These are phyloP conservation scores for Aricia artaxerxes DNA, from an alignment of 2,888 invertebrate species.

Conservation along the genomic window DNA sequence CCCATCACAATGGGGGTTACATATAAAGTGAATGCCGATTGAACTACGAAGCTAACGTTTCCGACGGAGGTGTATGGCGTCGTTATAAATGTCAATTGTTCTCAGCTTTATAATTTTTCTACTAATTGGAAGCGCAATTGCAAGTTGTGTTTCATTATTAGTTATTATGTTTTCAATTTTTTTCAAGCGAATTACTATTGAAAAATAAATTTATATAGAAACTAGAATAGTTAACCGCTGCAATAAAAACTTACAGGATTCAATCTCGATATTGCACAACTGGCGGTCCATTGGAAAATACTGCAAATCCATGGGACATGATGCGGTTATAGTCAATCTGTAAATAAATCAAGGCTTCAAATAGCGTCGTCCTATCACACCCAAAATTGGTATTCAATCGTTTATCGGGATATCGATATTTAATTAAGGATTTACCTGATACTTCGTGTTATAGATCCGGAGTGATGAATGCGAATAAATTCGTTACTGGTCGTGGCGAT, in stretches of 20 bases:
- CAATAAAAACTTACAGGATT: constrained; percentile 92
- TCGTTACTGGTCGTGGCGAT: constrained; percentile 99
- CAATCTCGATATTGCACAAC: constrained; percentile 96
- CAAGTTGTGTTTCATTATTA: constrained; percentile 38
- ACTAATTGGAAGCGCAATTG: constrained; percentile 53
- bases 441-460: constrained; percentile 96
- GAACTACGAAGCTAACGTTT: constrained; percentile 52
- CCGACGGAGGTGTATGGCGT: constrained; percentile 43
- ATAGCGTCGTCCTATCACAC: background rate
- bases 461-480: constrained; percentile 97
- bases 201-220: constrained; percentile 20
- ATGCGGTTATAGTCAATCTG: constrained; percentile 96
- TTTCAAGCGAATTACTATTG: constrained; percentile 37
- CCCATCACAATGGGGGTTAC: constrained; percentile 78
- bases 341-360: constrained; percentile 50
- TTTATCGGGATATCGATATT: background rate
- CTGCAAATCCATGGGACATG: constrained; percentile 97
- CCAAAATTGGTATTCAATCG: constrained; percentile 26
- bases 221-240: background rate
- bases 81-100: constrained; percentile 48
- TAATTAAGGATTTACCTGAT: constrained; percentile 86
- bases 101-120: constrained; percentile 49
- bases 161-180: constrained; percentile 30
- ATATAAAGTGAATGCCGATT: constrained; percentile 51
- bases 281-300: constrained; percentile 98